Base-by-base conservation (phyloP, 2,888 invertebrate species). In the Gastracanthus pulcherrimus region DNA sequence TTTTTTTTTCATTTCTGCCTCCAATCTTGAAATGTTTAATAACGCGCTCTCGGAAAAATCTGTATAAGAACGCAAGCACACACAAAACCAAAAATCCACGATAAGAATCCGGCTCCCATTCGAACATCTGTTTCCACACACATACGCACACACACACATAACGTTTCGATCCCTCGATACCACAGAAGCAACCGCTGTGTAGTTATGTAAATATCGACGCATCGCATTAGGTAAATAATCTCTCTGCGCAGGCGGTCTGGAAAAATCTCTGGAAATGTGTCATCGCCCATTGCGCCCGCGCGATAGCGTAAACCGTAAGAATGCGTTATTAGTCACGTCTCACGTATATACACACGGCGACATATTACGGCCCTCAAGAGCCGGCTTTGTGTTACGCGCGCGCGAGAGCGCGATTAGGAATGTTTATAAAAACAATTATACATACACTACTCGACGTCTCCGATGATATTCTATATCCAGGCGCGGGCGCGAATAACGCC, bases 251-350 rank as follows among this genome's bases (percentile, higher is more conserved):
- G n/a, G n/a, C n/a, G n/a, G n/a, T n/a, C n/a, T 26, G 26, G 55
- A 55, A 55, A 55, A 55, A 55, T 55, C 55, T 55, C 6, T 55
- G 55, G 55, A 55, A 55, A 55, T 55, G 55, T 55, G 55, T 55
- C 55, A 55, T 55, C 55, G 55, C 55, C n/a, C n/a, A n/a, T n/a
- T n/a, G n/a, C n/a, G n/a, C n/a, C n/a, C n/a, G n/a, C n/a, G n/a
- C n/a, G n/a, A n/a, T n/a, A n/a, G 13, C 13, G 26, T 55, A 55
- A 26, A 6, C 55, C 55, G 3, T 26, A 55, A 55, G 55, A 55
- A 55, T 55, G 55, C 55, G 55, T 55, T 55, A 55, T 55, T 55
- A 55, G 55, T 55, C 55, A 55, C 26, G 55, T 55, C 19, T 23
- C 55, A 23, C 9, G 11, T 41, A 41, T 41, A 9, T 41, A 13